These are phyloP conservation scores for Heterocephalus glaber DNA, from an alignment of 2,113 vertebrate species.

Conservation along the genomic window DNA sequence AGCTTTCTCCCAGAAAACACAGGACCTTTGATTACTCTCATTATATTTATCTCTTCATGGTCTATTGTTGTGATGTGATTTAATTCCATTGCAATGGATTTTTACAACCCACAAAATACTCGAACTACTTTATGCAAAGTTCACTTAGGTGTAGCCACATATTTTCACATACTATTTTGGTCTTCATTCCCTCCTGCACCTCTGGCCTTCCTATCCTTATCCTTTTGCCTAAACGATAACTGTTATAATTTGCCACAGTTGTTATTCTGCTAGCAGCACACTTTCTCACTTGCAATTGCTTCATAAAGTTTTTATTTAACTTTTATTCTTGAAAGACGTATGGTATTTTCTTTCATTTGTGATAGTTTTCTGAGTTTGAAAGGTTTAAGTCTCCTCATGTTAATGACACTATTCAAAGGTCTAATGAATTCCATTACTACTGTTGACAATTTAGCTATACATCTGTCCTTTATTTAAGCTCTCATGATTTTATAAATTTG, in stretches of 20 bases:
- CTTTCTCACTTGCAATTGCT: background rate
- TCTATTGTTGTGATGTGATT: background rate
- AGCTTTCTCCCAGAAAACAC: background rate
- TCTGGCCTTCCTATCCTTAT: background rate
- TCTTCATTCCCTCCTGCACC: background rate
- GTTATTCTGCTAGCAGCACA: background rate
- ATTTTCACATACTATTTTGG: background rate
- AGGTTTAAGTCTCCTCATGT: accelerated
- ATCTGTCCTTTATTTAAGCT: background rate
- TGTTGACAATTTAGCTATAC: background rate
- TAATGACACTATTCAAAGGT: background rate
- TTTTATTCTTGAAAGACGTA: background rate
- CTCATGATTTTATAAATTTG: background rate
- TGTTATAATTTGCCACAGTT: background rate
- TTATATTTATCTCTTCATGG: background rate
- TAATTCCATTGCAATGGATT: background rate
- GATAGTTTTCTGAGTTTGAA: background rate
- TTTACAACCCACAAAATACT: background rate
- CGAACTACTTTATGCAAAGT: background rate
- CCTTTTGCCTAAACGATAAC: background rate
- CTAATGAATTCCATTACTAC: background rate
- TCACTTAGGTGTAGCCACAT: background rate
- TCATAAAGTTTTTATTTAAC: background rate
- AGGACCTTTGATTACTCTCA: background rate
- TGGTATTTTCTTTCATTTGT: background rate